Base-by-base conservation (phyloP, 2,797 vertebrate genomes). In the Leptoclinus maculatus region DNA sequence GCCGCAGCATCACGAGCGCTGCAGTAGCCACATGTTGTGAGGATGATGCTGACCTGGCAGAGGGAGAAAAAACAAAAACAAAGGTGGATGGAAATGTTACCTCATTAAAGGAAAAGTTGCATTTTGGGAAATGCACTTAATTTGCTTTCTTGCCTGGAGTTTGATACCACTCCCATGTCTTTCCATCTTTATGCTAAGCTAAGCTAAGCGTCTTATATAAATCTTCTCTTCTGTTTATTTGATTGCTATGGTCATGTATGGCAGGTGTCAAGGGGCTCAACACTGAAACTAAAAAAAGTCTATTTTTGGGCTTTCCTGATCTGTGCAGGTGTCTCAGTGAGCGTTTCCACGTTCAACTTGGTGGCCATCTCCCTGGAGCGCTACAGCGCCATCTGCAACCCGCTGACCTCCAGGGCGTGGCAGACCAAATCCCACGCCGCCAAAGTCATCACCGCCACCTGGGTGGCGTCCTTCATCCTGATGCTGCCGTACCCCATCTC, bases 361-460 rank as follows among this genome's bases (percentile, higher is more conserved):
- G 96, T 99, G 54, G 98, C 98, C 87, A 99, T 99, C 78, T 99
- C 98, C 58, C 91, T 99, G 92, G 98, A 99, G 93, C 95, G 98
- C 72, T 99, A 99, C 73, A 96, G 98, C 8, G 98, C 98, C 62
- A 99, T 99, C 47, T 99, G 98, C 93, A 98, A 97, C 91, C 98
- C 98, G 0, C 86, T 99, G 54, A 96, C 96, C 76, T 99, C 98
- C 54, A 94, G 97, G n/a, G 92, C 95, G 38, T 99, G 98, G 98
- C 98, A 99, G 94, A 99, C 98, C 5, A 99, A 98, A 83, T 98
- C 98, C 1, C 98, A 99, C 0, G 98, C 98, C 1, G 83, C 96
- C 88, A 98, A 96, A 89, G 98, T 99, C 89, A 99, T 99, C 85
- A 95, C 96, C 0, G 95, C 94, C 14, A 99, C 97, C 54, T 99